Conservation (phyloP, 2,797 vertebrate species). For the Sparidentex hasta region DNA sequence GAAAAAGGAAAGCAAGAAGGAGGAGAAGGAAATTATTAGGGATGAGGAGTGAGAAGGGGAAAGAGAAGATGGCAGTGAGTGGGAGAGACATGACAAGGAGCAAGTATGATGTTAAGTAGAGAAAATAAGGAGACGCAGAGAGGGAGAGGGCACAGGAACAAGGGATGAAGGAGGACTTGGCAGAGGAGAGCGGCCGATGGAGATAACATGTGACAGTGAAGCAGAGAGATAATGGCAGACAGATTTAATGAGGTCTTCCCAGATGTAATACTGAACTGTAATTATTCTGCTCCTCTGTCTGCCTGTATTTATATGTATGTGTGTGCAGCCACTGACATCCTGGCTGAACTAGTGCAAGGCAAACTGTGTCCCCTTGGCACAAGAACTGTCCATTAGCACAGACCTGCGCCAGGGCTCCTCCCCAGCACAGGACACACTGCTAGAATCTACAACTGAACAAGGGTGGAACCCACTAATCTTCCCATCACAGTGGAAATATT, state of each 20-base stretch:
- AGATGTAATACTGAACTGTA: conserved; percentile 70
- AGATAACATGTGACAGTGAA: conserved; percentile 71
- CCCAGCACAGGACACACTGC: conserved; percentile 1
- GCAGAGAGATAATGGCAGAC: conserved; percentile 69
- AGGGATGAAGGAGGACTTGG: conserved; percentile 54
- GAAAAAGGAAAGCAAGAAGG: conserved; percentile 20
- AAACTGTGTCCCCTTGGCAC: conserved; percentile 55
- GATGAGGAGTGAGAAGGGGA: conserved; percentile 7
- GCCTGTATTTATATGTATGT: conserved; percentile 47
- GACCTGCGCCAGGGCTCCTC: conserved; percentile 34
- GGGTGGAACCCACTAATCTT: background rate
- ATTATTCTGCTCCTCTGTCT: conserved; percentile 73
- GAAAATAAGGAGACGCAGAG: conserved; percentile 9
- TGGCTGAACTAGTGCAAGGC: conserved; percentile 41
- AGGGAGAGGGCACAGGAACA: conserved; percentile 8
- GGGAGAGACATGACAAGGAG: conserved; percentile 29
- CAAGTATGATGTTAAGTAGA: conserved; percentile 41
- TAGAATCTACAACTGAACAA: conserved; percentile 1
- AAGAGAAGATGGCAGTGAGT: conserved; percentile 24
- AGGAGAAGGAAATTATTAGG: conserved; percentile 51
- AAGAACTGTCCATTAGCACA: conserved; percentile 44
- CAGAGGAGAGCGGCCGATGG: conserved; percentile 60
- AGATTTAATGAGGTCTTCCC: conserved; percentile 77
- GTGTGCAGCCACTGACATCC: conserved; percentile 50
- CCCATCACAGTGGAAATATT: background rate